Evolutionary conservation across 1,140 invertebrate genomes (phyloP).

Genomic region (Bombus picipes): DNA sequence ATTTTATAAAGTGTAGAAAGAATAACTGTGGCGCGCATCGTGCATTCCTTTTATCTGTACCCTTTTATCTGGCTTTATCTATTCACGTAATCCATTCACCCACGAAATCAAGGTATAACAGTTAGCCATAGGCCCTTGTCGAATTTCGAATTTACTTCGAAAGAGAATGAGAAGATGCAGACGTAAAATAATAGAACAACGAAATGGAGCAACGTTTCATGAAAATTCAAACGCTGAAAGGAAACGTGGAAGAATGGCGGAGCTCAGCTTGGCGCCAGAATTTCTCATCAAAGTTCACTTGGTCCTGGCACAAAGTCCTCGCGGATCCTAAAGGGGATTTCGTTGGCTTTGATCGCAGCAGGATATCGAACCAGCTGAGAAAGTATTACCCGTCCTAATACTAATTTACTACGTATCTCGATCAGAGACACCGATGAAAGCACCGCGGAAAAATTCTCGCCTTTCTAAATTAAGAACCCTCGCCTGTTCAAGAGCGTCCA

Average conservation of each 20-base stretch:
- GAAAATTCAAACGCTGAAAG: not conserved
- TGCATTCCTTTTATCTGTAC: no score
- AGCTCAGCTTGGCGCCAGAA: slow-evolving; percentile 3
- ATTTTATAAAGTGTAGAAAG: no score
- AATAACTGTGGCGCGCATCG: no score
- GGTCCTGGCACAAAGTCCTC: not conserved
- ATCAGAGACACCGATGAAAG: slow-evolving; percentile 29
- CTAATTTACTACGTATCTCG: slow-evolving; percentile 33
- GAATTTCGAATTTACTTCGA: not conserved
- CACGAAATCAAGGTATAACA: not conserved
- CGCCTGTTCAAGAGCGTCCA: no score
- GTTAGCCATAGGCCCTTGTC: not conserved
- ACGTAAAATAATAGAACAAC: not conserved
- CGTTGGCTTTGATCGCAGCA: slow-evolving; percentile 33
- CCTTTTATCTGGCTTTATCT: not conserved
- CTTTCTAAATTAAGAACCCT: not conserved
- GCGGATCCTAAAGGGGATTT: slow-evolving; percentile 25
- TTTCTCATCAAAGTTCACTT: slow-evolving; percentile 39
- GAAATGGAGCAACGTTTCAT: not conserved
- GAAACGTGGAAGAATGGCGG: not conserved
- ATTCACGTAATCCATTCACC: not conserved
- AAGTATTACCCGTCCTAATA: slow-evolving; percentile 10
- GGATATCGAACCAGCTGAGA: slow-evolving; percentile 5
- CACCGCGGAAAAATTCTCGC: not conserved
- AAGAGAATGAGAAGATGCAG: no score